Base-by-base conservation (phyloP, 2,797 vertebrate genomes). In the Thripadectes ignobilis region DNA sequence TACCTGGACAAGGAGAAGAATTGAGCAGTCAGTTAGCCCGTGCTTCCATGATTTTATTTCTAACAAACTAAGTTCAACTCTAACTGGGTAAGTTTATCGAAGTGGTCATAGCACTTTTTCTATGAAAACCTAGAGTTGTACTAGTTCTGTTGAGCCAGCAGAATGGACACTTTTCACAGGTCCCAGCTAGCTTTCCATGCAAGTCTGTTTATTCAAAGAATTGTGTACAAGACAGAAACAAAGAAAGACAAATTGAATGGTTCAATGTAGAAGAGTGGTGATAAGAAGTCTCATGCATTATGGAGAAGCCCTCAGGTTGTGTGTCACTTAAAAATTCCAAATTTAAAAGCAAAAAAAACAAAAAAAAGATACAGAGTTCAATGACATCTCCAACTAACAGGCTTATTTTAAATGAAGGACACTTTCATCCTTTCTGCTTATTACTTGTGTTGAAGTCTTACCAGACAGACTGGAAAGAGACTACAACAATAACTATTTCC, bases 1-100 rank as follows among this genome's bases (percentile, higher is more conserved):
- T 91, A 96, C 96, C 99, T 99, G 97, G 59, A 66, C 36, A 95
- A 94, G 83, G 30, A 89, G 89, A 95, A 63, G 68, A 96, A 38
- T 86, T 79, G 29, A 95, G 49, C 63, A 78, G 41, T 26, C 49
- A 76, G 41, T 43, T 29, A 87, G 24, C 38, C 66, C 0, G 0
- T 4, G 12, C 32, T 86, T 78, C 34, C 34, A 34, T 0, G 8
- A 30, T 49, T 80, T 83, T 48, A 68, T 52, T 72, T 78, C 41
- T 66, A 80, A 77, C 22, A 21, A 78, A 57, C 16, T 61, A 49
- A 63, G 22, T 74, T 71, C 54, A 68, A 21, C n/a, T 74, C 73
- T 88, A 57, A 71, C 45, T 27, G 20, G 30, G 11, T 19, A 49
- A 61, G 10, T 34, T 80, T 54, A 26, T 21, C 9, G 14, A 72